These are phyloP conservation scores for Dione vanillae DNA, from an alignment of 2,888 invertebrate species.

Conservation along the genomic window DNA sequence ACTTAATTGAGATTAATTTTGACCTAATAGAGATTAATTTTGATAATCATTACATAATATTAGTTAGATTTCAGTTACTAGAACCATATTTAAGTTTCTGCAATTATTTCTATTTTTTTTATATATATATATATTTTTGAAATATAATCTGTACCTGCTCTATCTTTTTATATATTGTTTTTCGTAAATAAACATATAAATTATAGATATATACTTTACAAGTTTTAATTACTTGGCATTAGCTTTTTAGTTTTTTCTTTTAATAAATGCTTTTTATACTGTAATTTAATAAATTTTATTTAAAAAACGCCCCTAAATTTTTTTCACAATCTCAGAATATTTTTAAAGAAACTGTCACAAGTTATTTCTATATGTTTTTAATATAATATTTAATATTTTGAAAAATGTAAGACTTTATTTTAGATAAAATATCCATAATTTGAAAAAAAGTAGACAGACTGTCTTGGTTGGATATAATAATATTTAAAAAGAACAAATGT, in stretches of 20 bases:
- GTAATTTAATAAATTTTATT: neutral
- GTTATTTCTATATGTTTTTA: neutral
- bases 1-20: neutral
- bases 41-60: constrained; percentile 1
- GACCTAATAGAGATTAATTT: constrained; percentile 2
- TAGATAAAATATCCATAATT: constrained; percentile 1
- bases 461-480: neutral
- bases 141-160: neutral
- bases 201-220: neutral
- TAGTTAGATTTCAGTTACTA: no score
- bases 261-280: neutral
- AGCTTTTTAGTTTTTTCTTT: neutral
- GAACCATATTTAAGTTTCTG: no score
- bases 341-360: neutral
- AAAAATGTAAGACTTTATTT: neutral
- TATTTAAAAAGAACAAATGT: neutral
- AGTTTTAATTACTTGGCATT: neutral
- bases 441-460: neutral
- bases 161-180: constrained; percentile 1
- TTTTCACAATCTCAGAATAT: neutral
- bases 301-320: neutral
- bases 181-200: neutral
- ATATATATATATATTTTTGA: neutral
- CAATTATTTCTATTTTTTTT: no score
- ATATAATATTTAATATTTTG: no score